Evolutionary conservation across 2,797 vertebrate genomes (phyloP), one percentile per base, ranked within the genome.

Genomic region (Arctocebus calabarensis): DNA sequence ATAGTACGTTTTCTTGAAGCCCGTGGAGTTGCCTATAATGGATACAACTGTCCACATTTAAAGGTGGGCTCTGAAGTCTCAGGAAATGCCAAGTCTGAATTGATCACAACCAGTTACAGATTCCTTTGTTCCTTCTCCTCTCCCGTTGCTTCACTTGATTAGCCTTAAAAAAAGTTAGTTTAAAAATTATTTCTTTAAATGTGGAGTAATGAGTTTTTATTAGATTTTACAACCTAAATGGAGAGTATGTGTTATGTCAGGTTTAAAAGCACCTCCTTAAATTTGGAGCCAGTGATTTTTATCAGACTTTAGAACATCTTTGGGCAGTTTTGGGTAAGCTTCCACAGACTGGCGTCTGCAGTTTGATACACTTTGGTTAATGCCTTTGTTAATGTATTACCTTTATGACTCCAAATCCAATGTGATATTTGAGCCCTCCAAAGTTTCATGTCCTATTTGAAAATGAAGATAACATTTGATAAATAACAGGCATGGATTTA

Each of bases 361-460:
- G 9, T 68, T 92, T 71, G 37, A 81, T 84, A 88, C 81, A 37
- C 27, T 78, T 87, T 37, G 40, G 32, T 5, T 70, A 90, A 48
- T 64, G 25, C 1, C 7, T 88, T 23, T 66, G 3, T 25, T 61
- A n/a, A n/a, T 19, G 19, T 88, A 40, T 27, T 84, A 16, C 79
- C 77, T 94, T 78, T 88, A 78, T 91, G 34, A 75, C 20, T 2
- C 1, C 7, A 5, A 48, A 6, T 48, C 32, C 0, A 40, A 1
- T 37, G 12, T 68, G 40, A 66, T 45, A 84, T 73, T 84, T 86
- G 86, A 94, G 9, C 27, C 86, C 11, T 84, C 29, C 14, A 59
- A 34, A 7, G 77, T 94, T 84, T 81, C 4, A 34, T 77, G 85
- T 94, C 82, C 9, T 90, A 3, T 84, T 95, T 91, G 32, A 92